Conservation (phyloP, 2,113 vertebrate species). For the Onychostoma macrolepis region DNA sequence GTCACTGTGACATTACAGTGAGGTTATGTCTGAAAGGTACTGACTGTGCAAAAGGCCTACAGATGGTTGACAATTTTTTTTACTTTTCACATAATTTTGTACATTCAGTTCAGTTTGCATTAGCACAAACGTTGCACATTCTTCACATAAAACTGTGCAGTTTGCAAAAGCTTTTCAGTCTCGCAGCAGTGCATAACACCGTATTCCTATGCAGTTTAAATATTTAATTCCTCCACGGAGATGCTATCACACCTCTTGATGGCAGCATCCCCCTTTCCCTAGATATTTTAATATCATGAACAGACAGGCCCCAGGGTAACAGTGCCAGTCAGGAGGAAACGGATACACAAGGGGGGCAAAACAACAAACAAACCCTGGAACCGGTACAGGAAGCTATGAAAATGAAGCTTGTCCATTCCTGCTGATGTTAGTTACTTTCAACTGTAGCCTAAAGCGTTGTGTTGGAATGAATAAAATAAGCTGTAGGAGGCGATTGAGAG, state of each 20-base stretch:
- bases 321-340: conserved; percentile 48
- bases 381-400: conserved; percentile 41
- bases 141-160: background rate
- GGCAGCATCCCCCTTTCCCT: conserved; percentile 57
- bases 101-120: background rate
- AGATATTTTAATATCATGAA: conserved; percentile 39
- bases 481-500: background rate
- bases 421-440: conserved; percentile 50
- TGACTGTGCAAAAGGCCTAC: background rate
- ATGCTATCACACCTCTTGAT: conserved; percentile 52
- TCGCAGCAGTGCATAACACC: background rate
- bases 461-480: conserved; percentile 36
- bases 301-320: conserved; percentile 29
- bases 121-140: background rate
- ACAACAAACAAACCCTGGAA: conserved; percentile 49
- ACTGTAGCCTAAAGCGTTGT: conserved; percentile 18
- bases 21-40: background rate
- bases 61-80: background rate
- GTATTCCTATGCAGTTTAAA: conserved; percentile 39
- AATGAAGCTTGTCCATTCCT: conserved; percentile 27
- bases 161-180: conserved; percentile 8
- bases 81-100: background rate
- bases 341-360: conserved; percentile 44
- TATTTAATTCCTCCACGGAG: conserved; percentile 53
- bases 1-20: background rate